Conservation (phyloP, 35 echinoderm and acorn worm species). For the Strongylocentrotus purpuratus region DNA sequence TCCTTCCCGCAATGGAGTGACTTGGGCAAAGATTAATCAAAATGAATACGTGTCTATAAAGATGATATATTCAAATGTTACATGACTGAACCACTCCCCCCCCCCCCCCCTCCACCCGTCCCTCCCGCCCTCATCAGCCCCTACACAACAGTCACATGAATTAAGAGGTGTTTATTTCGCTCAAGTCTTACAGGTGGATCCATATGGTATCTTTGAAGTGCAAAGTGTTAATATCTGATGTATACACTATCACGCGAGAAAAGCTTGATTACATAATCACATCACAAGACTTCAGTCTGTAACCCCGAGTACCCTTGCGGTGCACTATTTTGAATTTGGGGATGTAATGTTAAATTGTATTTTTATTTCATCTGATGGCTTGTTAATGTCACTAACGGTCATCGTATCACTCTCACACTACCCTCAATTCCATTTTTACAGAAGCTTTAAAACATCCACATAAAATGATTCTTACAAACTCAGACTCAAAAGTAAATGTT, state of each 20-base stretch:
- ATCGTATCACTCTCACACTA: neutral
- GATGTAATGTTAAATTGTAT: neutral
- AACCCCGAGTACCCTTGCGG: neutral
- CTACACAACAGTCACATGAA: neutral
- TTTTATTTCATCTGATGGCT: neutral
- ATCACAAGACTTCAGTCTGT: neutral
- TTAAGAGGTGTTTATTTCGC: neutral
- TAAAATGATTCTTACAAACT: neutral
- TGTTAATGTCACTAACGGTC: neutral
- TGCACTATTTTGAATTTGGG: slow-evolving; percentile 34
- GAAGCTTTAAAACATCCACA: neutral
- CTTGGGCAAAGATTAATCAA: no score
- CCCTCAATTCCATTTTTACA: no score
- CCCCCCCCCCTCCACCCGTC: neutral
- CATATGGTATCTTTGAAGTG: neutral
- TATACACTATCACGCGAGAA: neutral
- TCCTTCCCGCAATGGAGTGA: no score
- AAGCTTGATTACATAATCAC: neutral
- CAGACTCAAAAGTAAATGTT: no score
- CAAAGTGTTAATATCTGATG: neutral
- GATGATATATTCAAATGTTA: neutral
- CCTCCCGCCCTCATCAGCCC: no score
- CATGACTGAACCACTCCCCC: neutral
- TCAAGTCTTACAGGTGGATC: neutral
- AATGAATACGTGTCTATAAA: neutral